Percentiles rank a stretch among this genome's conserved stretches.
Evolutionary conservation across 2,113 vertebrate genomes (phyloP).

Genomic region (Syngnathus scovelli): DNA sequence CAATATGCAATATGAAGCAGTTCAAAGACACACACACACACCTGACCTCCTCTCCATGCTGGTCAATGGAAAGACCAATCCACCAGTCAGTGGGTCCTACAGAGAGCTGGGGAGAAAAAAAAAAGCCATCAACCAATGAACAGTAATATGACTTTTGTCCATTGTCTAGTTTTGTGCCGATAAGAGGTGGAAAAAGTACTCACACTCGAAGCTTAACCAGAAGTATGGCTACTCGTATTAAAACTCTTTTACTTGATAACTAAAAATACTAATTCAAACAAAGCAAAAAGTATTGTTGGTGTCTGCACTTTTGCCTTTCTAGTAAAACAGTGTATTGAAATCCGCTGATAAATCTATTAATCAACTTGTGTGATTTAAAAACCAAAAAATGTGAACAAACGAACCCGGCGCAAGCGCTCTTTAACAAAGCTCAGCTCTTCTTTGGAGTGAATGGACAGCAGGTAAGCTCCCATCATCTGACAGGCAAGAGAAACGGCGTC

Average conservation of each 20-base stretch:
- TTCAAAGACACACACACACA: conserved; percentile 55
- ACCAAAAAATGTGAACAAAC: conserved; percentile 4
- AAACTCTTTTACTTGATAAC: not conserved
- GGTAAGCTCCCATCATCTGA: conserved; percentile 74
- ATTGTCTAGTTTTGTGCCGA: conserved; percentile 34
- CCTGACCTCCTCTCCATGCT: conserved; percentile 69
- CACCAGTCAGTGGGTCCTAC: conserved; percentile 78
- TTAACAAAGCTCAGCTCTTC: conserved; percentile 82
- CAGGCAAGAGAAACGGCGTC: conserved; percentile 77
- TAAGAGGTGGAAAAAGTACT: conserved; percentile 7
- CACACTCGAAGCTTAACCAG: not conserved
- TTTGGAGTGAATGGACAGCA: conserved; percentile 80
- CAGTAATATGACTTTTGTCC: conserved; percentile 17
- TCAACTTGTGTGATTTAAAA: not conserved
- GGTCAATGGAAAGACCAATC: conserved; percentile 78
- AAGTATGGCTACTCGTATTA: not conserved
- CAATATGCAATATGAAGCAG: not conserved
- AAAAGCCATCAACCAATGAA: conserved; percentile 3
- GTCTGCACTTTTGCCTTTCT: too few species aligned
- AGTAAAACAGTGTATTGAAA: not conserved
- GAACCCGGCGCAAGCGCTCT: conserved; percentile 78
- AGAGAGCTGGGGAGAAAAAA: conserved; percentile 63
- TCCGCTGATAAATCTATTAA: too few species aligned
- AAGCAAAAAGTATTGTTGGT: too few species aligned
- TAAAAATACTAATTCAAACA: too few species aligned